These are phyloP conservation scores for Tetrao urogallus DNA, from an alignment of 2,113 vertebrate genomes.

Conservation along the genomic window DNA sequence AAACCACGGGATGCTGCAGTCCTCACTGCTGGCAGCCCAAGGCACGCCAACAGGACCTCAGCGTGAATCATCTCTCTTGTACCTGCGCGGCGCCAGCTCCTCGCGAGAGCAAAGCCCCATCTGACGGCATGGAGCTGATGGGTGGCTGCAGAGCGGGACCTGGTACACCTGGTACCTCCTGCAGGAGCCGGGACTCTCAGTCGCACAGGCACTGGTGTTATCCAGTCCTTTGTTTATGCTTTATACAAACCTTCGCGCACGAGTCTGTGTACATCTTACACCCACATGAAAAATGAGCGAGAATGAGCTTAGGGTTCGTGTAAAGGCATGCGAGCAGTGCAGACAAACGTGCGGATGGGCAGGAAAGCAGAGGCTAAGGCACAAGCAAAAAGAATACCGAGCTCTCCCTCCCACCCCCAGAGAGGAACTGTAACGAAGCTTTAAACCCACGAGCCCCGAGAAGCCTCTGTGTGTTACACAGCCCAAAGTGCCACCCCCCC, in stretches of 20 bases:
- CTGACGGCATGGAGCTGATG: neutral
- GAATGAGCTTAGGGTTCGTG: neutral
- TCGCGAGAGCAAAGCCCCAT: neutral
- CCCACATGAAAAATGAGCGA: conserved; percentile 48
- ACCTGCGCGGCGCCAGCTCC: neutral
- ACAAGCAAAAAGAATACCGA: conserved; percentile 8
- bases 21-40: neutral
- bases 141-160: neutral
- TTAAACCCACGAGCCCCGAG: conserved; percentile 19
- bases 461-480: neutral
- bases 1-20: neutral
- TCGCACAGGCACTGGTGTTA: neutral
- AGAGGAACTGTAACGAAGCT: conserved; percentile 37
- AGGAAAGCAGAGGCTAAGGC: conserved; percentile 27
- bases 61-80: neutral
- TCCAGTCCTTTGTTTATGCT: conserved; percentile 32
- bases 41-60: neutral
- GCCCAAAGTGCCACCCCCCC: neutral
- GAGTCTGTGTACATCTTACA: conserved; percentile 27
- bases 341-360: conserved; percentile 38
- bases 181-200: neutral
- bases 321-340: conserved; percentile 25
- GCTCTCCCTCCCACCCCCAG: conserved; percentile 18
- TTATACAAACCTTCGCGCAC: neutral
- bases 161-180: neutral